Conservation (phyloP, 2,888 invertebrate species). For the Acleris laterana region DNA sequence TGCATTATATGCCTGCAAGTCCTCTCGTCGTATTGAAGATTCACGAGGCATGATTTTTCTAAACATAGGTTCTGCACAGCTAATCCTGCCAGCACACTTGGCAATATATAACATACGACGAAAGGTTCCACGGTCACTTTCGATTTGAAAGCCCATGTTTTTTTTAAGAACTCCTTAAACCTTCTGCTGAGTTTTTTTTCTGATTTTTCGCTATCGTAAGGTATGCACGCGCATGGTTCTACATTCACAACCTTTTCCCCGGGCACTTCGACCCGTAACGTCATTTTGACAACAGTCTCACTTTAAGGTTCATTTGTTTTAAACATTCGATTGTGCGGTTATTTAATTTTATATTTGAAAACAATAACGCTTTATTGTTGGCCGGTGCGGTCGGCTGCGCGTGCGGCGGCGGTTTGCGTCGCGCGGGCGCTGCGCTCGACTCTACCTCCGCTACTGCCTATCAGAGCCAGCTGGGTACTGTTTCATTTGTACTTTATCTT, state of each 20-base stretch:
- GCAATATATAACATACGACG: constrained; percentile 86
- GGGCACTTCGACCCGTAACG: constrained; percentile 78
- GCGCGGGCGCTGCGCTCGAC: constrained; percentile 63
- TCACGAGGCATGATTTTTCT: constrained; percentile 85
- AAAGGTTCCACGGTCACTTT: constrained; percentile 88
- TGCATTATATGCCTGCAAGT: constrained; percentile 82
- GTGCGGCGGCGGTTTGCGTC: constrained; percentile 56
- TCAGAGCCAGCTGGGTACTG: constrained; percentile 65
- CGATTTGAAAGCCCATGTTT: constrained; percentile 70
- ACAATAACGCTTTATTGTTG: not conserved
- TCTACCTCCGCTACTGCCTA: constrained; percentile 67
- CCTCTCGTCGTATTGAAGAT: constrained; percentile 79
- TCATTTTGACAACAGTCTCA: constrained; percentile 71
- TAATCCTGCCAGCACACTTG: constrained; percentile 87
- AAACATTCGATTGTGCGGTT: constrained; percentile 39
- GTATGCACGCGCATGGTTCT: constrained; percentile 72
- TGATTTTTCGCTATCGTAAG: constrained; percentile 59
- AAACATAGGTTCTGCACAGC: constrained; percentile 83
- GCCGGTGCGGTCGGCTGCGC: constrained; percentile 54
- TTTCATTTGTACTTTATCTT: constrained; percentile 79
- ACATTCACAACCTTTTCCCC: constrained; percentile 71
- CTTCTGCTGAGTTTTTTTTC: constrained; percentile 68
- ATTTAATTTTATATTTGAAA: constrained; percentile 11
- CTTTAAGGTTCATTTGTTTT: constrained; percentile 69
- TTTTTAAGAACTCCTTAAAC: constrained; percentile 69